These are phyloP conservation scores for Carcharodon carcharias DNA, from an alignment of 2,797 vertebrate species.

Conservation along the genomic window DNA sequence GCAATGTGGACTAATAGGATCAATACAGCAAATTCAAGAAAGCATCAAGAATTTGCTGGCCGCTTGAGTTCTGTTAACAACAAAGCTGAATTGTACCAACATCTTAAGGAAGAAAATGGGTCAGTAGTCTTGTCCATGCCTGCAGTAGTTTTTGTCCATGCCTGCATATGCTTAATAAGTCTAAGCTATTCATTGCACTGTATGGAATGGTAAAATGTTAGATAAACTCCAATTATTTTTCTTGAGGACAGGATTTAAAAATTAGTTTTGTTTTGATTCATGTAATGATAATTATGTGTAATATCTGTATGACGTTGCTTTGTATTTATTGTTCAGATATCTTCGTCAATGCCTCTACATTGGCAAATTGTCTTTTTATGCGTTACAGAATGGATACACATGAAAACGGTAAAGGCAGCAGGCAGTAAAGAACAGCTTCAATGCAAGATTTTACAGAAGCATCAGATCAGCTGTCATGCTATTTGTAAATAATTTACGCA, in stretches of 20 bases:
- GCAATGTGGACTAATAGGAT: conserved; percentile 92
- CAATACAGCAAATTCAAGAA: conserved; percentile 86
- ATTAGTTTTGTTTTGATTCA: background rate
- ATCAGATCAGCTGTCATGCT: background rate
- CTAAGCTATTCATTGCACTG: background rate
- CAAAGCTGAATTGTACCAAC: conserved; percentile 91
- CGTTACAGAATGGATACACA: conserved; percentile 77
- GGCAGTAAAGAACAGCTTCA: conserved; percentile 65
- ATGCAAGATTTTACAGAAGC: conserved; percentile 31
- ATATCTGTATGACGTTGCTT: background rate
- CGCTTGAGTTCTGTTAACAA: conserved; percentile 85
- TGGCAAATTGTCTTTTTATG: conserved; percentile 36
- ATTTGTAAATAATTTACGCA: background rate
- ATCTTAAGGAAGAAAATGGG: conserved; percentile 97
- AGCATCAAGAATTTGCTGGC: conserved; percentile 91
- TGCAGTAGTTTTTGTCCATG: background rate
- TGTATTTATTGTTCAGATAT: background rate
- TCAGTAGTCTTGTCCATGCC: conserved; percentile 44
- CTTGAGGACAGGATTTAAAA: too few species aligned
- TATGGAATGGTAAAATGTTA: background rate
- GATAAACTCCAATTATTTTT: background rate
- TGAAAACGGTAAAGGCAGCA: conserved; percentile 87
- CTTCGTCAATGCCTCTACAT: background rate
- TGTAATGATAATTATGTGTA: background rate
- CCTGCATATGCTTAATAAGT: background rate